Conservation (phyloP, 2,797 vertebrate genomes). For the Ataeniobius toweri region DNA sequence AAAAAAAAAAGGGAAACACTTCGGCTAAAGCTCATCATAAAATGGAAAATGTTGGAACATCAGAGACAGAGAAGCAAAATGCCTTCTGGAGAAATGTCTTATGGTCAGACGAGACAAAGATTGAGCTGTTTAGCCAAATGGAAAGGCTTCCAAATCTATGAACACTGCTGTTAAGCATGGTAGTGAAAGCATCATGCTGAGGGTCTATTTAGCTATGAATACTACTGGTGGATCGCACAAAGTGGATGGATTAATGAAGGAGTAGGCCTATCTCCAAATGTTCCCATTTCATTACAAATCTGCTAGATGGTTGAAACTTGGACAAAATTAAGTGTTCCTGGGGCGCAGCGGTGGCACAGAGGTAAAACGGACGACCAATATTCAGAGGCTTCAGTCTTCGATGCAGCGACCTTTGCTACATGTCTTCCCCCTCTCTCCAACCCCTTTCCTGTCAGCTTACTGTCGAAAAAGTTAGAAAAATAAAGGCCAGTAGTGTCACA, state of each 20-base stretch:
- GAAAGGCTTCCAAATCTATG: not conserved
- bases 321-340: not conserved
- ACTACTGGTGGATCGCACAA: not conserved
- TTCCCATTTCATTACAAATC: not conserved
- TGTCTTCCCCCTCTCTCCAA: no score
- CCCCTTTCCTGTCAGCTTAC: no score
- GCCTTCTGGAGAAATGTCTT: no score
- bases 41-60: not conserved
- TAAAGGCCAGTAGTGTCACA: no score
- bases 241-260: not conserved
- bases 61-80: not conserved
- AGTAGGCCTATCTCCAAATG: not conserved
- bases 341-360: no score
- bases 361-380: no score
- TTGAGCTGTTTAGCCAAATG: not conserved
- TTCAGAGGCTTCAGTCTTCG: no score
- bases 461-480: no score
- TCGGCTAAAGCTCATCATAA: not conserved
- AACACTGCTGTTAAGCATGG: not conserved
- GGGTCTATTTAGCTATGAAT: not conserved
- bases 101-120: not conserved
- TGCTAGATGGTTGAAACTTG: not conserved
- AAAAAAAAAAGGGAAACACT: not conserved
- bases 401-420: no score
- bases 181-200: not conserved